Evolutionary conservation across 2,888 invertebrate genomes (phyloP).

Genomic region (Nebria salina): DNA sequence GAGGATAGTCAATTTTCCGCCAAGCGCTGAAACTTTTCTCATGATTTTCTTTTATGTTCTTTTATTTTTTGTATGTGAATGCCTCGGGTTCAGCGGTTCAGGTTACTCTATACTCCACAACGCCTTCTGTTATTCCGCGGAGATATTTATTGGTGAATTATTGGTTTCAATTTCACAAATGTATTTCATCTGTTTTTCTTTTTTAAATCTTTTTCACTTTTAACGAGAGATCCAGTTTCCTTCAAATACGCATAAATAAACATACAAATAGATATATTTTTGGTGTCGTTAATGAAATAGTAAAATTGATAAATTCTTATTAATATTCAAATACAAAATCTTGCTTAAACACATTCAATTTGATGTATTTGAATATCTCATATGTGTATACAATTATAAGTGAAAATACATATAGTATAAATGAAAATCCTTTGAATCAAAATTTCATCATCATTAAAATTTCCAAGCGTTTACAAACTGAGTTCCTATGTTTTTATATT

Average conservation of each 20-base stretch:
- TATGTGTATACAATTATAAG: too few species aligned
- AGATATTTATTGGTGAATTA: not conserved
- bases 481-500: not conserved
- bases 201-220: not conserved
- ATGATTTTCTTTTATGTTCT: not conserved
- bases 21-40: not conserved
- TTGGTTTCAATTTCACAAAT: conserved; percentile 1
- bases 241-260: too few species aligned
- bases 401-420: too few species aligned
- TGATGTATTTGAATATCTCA: too few species aligned
- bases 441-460: not conserved
- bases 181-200: not conserved
- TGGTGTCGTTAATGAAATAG: too few species aligned
- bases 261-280: too few species aligned
- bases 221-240: not conserved
- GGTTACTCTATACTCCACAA: not conserved
- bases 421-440: not conserved
- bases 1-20: not conserved
- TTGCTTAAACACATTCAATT: too few species aligned
- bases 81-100: not conserved
- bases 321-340: too few species aligned
- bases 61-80: not conserved
- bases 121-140: not conserved
- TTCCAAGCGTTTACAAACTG: not conserved
- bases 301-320: too few species aligned